Evolutionary conservation across 1,140 invertebrate genomes (phyloP).

Genomic region (Drosophila persimilis): DNA sequence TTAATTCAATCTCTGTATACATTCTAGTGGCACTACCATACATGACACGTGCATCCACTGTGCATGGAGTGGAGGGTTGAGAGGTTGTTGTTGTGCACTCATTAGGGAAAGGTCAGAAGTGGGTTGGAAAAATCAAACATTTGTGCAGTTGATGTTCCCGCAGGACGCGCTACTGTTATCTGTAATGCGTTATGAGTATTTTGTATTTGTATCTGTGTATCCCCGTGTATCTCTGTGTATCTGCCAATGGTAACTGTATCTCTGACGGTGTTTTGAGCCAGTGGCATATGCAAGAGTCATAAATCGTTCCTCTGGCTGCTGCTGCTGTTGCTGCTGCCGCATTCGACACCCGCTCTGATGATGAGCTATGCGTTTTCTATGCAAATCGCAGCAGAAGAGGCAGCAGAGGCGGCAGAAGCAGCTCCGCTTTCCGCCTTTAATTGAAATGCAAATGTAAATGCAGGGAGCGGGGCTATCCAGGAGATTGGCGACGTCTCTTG

Average conservation of each 20-base stretch:
- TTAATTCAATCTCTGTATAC: neutral
- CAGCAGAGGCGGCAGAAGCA: no score
- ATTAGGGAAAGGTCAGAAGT: slow-evolving; percentile 71
- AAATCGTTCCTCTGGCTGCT: slow-evolving; percentile 40
- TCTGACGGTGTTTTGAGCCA: slow-evolving; percentile 14
- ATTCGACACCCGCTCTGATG: slow-evolving; percentile 69
- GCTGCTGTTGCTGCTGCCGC: neutral
- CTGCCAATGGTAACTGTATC: slow-evolving; percentile 59
- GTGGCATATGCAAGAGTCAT: slow-evolving; percentile 68
- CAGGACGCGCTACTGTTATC: slow-evolving; percentile 56
- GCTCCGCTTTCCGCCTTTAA: slow-evolving; percentile 39
- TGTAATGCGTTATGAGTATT: slow-evolving; percentile 24
- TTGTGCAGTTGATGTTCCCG: slow-evolving; percentile 68
- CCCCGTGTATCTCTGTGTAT: slow-evolving; percentile 11
- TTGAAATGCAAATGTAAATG: slow-evolving; percentile 71
- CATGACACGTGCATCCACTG: neutral
- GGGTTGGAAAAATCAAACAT: slow-evolving; percentile 67
- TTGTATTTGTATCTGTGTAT: slow-evolving; percentile 62
- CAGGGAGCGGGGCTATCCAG: slow-evolving; percentile 2
- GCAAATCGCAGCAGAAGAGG: slow-evolving; percentile 49
- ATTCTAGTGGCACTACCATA: neutral
- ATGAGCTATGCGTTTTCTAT: slow-evolving; percentile 80
- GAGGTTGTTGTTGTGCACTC: slow-evolving; percentile 19
- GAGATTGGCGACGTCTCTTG: slow-evolving; percentile 16
- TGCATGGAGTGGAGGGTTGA: neutral